Evolutionary conservation across 2,888 invertebrate species (phyloP).

Genomic region (Luperina nickerlii): DNA sequence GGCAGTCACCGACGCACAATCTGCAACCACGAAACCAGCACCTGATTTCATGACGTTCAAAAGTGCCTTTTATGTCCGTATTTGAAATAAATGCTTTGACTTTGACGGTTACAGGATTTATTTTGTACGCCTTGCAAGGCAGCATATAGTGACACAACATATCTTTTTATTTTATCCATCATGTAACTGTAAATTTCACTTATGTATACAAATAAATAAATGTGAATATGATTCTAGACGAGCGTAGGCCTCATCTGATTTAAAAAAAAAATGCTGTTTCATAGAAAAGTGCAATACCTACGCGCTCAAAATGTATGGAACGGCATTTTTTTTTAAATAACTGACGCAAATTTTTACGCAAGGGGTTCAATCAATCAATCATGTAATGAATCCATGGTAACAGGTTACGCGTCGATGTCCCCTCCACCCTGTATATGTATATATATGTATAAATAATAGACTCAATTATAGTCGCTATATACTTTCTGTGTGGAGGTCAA

Average conservation of each 20-base stretch:
- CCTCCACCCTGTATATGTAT: not conserved
- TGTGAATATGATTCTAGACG: not conserved
- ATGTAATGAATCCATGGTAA: not conserved
- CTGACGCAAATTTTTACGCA: not conserved
- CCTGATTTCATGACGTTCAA: not conserved
- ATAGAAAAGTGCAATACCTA: too few species aligned
- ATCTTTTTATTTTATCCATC: too few species aligned
- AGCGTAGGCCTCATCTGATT: not conserved
- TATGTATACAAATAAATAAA: too few species aligned
- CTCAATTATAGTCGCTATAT: not conserved
- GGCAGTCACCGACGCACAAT: not conserved
- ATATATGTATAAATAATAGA: too few species aligned
- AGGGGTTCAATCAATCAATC: not conserved
- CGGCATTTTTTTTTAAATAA: not conserved
- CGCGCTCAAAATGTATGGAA: not conserved
- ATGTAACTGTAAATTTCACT: too few species aligned
- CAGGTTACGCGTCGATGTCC: not conserved
- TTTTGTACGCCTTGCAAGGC: too few species aligned
- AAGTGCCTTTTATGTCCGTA: too few species aligned
- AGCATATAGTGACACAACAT: too few species aligned
- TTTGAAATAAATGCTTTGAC: too few species aligned
- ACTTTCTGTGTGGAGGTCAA: not conserved
- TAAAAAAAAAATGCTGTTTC: not conserved
- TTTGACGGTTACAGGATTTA: too few species aligned
- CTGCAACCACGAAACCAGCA: not conserved